Percentiles rank a stretch among this genome's conserved stretches.
Conservation (phyloP, 64 coral and sea anemone genomes). For the Porites australiensis region DNA sequence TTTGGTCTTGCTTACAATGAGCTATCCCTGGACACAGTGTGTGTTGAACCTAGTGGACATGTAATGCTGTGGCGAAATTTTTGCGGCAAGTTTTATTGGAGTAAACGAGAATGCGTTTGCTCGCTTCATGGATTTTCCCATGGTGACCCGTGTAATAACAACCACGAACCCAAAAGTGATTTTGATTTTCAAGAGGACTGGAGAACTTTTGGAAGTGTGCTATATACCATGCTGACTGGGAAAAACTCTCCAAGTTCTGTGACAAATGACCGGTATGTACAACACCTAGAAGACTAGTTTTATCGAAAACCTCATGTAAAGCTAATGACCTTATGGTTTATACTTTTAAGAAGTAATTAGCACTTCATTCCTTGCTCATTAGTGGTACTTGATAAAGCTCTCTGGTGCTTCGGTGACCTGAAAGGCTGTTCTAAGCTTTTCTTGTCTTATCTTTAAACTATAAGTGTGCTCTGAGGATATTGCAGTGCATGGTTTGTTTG, state of each 20-base stretch:
- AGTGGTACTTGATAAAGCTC: background rate
- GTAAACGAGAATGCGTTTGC: constrained; percentile 77
- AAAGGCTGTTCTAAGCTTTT: background rate
- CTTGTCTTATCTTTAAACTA: background rate
- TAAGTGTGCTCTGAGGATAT: background rate
- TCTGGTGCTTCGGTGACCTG: background rate
- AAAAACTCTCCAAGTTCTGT: constrained; percentile 18
- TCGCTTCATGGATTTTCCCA: constrained; percentile 41
- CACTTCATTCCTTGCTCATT: background rate
- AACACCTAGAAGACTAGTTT: background rate
- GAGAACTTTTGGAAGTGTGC: constrained; percentile 51
- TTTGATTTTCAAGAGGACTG: constrained; percentile 69
- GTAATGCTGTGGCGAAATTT: constrained; percentile 82
- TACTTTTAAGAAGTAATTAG: background rate
- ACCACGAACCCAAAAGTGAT: constrained; percentile 30
- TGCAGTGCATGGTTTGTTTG: background rate
- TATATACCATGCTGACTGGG: constrained; percentile 64
- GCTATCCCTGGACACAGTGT: constrained; percentile 71
- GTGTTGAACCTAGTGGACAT: constrained; percentile 74
- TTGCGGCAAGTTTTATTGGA: constrained; percentile 92
- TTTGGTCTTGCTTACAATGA: constrained; percentile 74
- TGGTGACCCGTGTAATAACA: constrained; percentile 69
- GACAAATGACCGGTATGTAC: constrained; percentile 18
- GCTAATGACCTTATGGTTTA: background rate
- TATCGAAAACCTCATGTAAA: background rate